These are phyloP conservation scores for Callinectes sapidus DNA, from an alignment of 2,888 invertebrate genomes.

Conservation along the genomic window DNA sequence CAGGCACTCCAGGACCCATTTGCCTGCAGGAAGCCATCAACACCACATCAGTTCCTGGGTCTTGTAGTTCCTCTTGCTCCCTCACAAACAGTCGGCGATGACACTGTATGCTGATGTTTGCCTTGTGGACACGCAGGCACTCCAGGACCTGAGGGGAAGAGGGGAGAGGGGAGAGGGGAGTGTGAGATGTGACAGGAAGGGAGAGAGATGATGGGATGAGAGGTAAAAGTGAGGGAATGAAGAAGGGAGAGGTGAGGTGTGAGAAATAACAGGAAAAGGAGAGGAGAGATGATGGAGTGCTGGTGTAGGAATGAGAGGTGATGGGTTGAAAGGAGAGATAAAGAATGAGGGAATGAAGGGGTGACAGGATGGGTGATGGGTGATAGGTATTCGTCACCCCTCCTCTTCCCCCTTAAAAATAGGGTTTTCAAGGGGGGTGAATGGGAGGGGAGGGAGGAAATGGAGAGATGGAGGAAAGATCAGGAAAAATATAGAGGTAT, in stretches of 20 bases:
- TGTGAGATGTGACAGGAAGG: not conserved
- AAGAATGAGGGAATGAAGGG: no score
- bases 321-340: not conserved
- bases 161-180: not conserved
- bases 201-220: no score
- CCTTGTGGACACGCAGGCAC: slow-evolving; percentile 83
- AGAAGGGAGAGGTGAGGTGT: not conserved
- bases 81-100: slow-evolving; percentile 89
- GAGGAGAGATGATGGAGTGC: no score
- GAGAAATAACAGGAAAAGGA: no score
- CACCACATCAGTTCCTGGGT: slow-evolving; percentile 91
- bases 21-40: slow-evolving; percentile 88
- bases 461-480: no score
- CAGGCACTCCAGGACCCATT: slow-evolving; percentile 88
- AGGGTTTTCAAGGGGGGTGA: no score
- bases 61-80: slow-evolving; percentile 88
- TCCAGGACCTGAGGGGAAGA: slow-evolving; percentile 83
- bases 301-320: no score
- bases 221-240: not conserved
- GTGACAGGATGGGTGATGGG: no score
- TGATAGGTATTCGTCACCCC: no score
- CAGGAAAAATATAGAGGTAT: no score
- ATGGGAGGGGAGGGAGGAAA: no score
- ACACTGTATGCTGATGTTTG: slow-evolving; percentile 82
- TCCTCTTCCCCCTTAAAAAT: no score